phyloP scores from a whole-genome alignment of 2,113 vertebrate genomes.

The Crotalus helleri region DNA sequence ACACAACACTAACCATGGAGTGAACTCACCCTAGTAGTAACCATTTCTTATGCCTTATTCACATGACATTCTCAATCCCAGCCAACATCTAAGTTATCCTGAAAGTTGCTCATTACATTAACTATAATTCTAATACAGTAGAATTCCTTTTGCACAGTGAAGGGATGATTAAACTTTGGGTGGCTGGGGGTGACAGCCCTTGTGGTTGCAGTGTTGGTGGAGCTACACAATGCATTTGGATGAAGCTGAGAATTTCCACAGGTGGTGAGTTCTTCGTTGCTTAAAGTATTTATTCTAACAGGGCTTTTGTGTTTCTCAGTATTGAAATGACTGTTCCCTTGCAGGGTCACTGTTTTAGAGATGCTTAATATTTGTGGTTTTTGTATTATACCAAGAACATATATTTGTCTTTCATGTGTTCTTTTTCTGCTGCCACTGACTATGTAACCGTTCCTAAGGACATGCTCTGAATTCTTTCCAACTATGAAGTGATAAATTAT shows the following conservation, averaged over 20 bases:
- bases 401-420: neutral
- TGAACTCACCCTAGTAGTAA: neutral
- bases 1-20: neutral
- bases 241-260: neutral
- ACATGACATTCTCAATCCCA: neutral
- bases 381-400: neutral
- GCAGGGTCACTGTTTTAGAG: neutral
- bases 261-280: neutral
- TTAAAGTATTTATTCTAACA: neutral
- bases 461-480: neutral
- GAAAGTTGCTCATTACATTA: neutral
- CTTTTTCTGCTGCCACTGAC: neutral
- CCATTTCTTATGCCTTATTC: neutral
- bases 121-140: neutral
- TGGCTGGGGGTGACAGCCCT: neutral
- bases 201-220: neutral
- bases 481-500: neutral
- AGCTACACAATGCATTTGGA: neutral
- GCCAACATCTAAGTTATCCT: neutral
- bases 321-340: neutral
- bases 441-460: neutral
- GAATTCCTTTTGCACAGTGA: neutral
- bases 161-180: neutral
- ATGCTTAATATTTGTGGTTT: neutral
- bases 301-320: neutral